Evolutionary conservation across 2,888 invertebrate species (phyloP).

Genomic region (Drosophila testacea): DNA sequence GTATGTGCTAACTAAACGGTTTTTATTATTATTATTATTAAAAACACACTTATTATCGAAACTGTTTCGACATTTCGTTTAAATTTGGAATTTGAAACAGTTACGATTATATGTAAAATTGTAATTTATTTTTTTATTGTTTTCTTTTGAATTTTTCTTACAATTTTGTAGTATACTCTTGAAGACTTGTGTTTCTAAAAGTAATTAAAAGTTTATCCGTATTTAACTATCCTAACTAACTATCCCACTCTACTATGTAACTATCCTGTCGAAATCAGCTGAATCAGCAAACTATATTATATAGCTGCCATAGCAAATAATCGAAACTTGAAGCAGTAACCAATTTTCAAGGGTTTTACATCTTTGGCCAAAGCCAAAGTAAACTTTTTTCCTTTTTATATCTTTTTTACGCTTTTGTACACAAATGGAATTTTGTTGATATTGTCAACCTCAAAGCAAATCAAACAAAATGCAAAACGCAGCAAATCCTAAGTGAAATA

Average conservation of each 20-base stretch:
- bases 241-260: background rate
- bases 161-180: background rate
- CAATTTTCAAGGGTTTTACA: constrained; percentile 1
- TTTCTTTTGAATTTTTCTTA: background rate
- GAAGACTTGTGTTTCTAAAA: background rate
- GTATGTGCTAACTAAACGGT: constrained; percentile 46
- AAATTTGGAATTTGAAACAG: background rate
- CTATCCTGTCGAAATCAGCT: background rate
- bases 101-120: background rate
- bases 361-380: background rate
- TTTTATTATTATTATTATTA: constrained; percentile 20
- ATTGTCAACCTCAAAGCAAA: constrained; percentile 46
- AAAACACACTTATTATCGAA: background rate
- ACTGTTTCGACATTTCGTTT: background rate
- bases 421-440: constrained; percentile 28
- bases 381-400: background rate
- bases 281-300: background rate
- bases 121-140: background rate
- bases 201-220: too few species aligned
- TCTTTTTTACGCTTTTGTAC: constrained; percentile 32
- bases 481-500: constrained; percentile 26
- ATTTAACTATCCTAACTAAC: background rate
- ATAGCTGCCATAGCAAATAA: background rate
- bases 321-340: background rate
- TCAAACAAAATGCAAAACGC: constrained; percentile 42